Conservation (phyloP, 2,797 vertebrate species). For the Urocyon cinereoargenteus region DNA sequence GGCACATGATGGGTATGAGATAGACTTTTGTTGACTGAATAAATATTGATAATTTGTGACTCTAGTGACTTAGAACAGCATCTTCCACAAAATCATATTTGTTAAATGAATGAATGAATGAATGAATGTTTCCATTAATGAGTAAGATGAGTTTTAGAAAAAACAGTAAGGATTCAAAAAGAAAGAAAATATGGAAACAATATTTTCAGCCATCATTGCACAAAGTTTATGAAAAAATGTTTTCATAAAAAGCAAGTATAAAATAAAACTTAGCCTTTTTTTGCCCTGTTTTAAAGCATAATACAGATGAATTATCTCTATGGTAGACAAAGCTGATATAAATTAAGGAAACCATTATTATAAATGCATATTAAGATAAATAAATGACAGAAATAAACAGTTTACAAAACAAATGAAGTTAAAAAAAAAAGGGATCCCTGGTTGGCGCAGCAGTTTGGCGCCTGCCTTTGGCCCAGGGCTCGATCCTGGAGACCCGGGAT, state of each 20-base stretch:
- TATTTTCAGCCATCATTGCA: background rate
- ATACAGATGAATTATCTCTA: background rate
- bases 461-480: too few species aligned
- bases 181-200: background rate
- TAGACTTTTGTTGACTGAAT: background rate
- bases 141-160: background rate
- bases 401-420: background rate
- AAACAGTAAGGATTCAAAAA: background rate
- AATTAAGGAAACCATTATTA: background rate
- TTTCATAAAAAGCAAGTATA: background rate
- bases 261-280: background rate
- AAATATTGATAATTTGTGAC: background rate
- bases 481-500: too few species aligned
- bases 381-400: background rate
- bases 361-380: background rate
- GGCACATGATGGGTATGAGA: background rate
- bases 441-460: too few species aligned
- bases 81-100: background rate
- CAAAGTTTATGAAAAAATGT: background rate
- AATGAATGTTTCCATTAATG: background rate
- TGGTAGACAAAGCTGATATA: background rate
- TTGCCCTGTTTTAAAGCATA: background rate
- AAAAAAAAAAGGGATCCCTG: too few species aligned
- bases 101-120: background rate
- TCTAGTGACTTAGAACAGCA: background rate